Conservation (phyloP, 2,797 vertebrate species). For the Triplophysa bombifrons region DNA sequence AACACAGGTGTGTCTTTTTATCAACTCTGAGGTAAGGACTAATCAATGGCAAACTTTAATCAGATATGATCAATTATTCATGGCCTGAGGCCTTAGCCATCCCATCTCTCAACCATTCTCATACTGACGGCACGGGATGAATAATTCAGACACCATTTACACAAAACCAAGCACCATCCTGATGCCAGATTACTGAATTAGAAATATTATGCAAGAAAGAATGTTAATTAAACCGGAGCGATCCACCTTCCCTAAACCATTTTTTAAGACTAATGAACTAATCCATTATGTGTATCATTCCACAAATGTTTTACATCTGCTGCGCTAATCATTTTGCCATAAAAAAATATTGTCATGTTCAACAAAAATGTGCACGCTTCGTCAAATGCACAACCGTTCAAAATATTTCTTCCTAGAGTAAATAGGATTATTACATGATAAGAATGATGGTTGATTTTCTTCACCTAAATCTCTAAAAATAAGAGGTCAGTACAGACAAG, state of each 20-base stretch:
- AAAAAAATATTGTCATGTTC: too few relatives aligned
- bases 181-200: constrained; percentile 81
- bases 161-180: constrained; percentile 79
- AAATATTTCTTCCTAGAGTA: neutral
- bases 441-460: neutral
- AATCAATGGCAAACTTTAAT: constrained; percentile 85
- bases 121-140: constrained; percentile 77
- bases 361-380: neutral
- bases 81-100: constrained; percentile 77
- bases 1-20: constrained; percentile 79
- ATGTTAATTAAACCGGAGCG: constrained; percentile 72
- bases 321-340: neutral
- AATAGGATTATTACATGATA: neutral
- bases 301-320: constrained; percentile 8
- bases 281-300: constrained; percentile 6
- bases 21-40: constrained; percentile 76
- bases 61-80: constrained; percentile 86
- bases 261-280: constrained; percentile 8
- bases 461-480: constrained; percentile 1
- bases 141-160: constrained; percentile 83
- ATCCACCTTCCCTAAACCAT: constrained; percentile 26
- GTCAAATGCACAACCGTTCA: neutral
- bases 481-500: constrained; percentile 22
- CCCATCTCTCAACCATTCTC: constrained; percentile 77
- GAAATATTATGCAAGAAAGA: constrained; percentile 79